Base-by-base conservation (phyloP, 2,888 invertebrate genomes). In the Acutogordius australiensis region DNA sequence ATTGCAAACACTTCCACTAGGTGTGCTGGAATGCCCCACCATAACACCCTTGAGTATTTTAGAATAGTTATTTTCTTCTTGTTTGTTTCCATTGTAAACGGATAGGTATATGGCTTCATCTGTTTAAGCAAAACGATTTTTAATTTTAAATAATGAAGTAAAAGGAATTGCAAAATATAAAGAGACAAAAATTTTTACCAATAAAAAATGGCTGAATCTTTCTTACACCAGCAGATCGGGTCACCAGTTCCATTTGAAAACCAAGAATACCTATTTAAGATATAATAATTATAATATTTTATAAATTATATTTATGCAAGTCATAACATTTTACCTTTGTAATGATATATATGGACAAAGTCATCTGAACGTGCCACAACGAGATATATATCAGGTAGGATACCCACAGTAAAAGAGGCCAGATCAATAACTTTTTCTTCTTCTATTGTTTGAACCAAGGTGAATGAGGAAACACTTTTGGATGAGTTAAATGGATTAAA, bases 231-330 rank as follows among this genome's bases (percentile, higher is more conserved):
- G 51, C 51, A 26, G 51, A 13, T 51, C 51, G 13, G 51, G 26
- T 4, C 4, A 8, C 23, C 23, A 51, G 26, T 23, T 23, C 13
- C 13, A 21, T 13, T 8, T 51, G n/a, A 23, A 51, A 51, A 21
- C 51, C 51, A 4, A 51, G 4, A 4, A 51, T 51, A n/a, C 51
- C 51, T 51, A 51, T n/a, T n/a, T n/a, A n/a, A 51, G n/a, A 51
- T n/a, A 23, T n/a, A 51, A 51, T n/a, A 51, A 51, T n/a, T 51
- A 4, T n/a, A 23, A 51, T 8, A 51, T 51, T 51, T 23, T 26
- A n/a, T n/a, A 51, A 51, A 8, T 26, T n/a, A 51, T 21, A n/a
- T n/a, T n/a, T 23, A n/a, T 13, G 18, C 18, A 37, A 13, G 8
- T 4, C 23, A 51, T 23, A 51, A 51, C 4, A n/a, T n/a, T 4